Percentiles rank a stretch among this genome's conserved stretches.
These are phyloP conservation scores for Ladona fulva DNA, from an alignment of 1,140 invertebrate genomes.

Conservation along the genomic window DNA sequence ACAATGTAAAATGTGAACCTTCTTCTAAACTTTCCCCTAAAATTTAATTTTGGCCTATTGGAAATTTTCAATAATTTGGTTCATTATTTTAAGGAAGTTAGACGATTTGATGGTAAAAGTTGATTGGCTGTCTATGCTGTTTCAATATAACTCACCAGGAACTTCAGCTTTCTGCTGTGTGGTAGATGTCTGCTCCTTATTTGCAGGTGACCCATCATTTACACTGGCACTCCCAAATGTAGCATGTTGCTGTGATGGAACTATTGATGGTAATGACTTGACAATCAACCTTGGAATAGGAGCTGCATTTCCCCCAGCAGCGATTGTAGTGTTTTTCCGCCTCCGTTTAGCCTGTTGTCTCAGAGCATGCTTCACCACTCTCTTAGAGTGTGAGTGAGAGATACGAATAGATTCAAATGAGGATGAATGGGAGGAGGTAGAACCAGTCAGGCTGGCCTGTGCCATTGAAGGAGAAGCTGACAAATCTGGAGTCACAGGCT, in stretches of 20 bases:
- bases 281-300: slow-evolving; percentile 51
- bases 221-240: not conserved
- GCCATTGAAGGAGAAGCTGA: not conserved
- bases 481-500: not conserved
- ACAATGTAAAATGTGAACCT: too few species aligned
- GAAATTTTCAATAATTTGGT: too few species aligned
- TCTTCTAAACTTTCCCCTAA: too few species aligned
- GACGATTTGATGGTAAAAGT: too few species aligned
- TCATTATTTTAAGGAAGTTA: too few species aligned
- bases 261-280: slow-evolving; percentile 55
- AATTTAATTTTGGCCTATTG: too few species aligned
- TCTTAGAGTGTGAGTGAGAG: not conserved
- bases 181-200: not conserved
- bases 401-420: not conserved
- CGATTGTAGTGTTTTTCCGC: slow-evolving; percentile 64
- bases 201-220: not conserved
- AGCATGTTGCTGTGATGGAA: slow-evolving; percentile 31
- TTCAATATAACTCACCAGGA: not conserved
- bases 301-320: slow-evolving; percentile 51
- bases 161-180: not conserved
- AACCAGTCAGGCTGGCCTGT: not conserved
- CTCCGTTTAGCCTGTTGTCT: slow-evolving; percentile 69
- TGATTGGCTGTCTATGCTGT: too few species aligned
- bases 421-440: not conserved
- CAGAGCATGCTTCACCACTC: slow-evolving; percentile 56